phyloP scores from a whole-genome alignment of 1,140 invertebrate genomes.

The Scaptomyza pallida region DNA sequence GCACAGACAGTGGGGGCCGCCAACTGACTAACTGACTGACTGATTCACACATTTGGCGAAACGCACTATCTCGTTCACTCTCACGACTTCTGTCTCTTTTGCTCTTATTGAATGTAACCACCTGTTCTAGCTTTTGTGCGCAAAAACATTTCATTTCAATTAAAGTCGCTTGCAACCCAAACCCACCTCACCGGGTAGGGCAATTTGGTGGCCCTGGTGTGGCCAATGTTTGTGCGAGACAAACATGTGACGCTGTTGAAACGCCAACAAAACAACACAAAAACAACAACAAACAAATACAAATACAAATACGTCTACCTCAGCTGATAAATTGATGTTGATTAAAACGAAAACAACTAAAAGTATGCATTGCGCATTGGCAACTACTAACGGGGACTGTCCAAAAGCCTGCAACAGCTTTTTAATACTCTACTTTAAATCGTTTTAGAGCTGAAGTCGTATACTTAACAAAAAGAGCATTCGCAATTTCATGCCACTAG shows the following conservation, averaged over 20 bases:
- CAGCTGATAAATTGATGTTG: constrained; percentile 53
- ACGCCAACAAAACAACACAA: constrained; percentile 11
- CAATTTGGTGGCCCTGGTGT: constrained; percentile 38
- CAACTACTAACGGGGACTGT: not conserved
- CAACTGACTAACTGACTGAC: constrained; percentile 15
- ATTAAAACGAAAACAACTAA: constrained; percentile 51
- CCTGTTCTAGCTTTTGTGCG: constrained; percentile 25
- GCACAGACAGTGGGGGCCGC: constrained; percentile 47
- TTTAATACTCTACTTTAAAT: not conserved
- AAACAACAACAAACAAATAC: constrained; percentile 19
- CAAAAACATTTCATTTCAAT: constrained; percentile 73
- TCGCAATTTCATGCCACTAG: not conserved
- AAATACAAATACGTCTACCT: constrained; percentile 6
- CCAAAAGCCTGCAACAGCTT: constrained; percentile 4
- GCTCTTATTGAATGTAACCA: not conserved
- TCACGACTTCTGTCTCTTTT: not conserved
- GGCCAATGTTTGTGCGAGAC: constrained; percentile 54
- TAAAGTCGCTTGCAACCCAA: constrained; percentile 46
- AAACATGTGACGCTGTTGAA: constrained; percentile 46
- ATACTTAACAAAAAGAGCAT: too few species aligned
- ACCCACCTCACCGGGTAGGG: not conserved
- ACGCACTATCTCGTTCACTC: constrained; percentile 30
- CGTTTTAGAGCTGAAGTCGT: not conserved
- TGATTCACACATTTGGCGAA: constrained; percentile 43
- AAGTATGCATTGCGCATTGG: constrained; percentile 44